Conservation (phyloP, 2,888 invertebrate genomes). For the Dusona sp. region DNA sequence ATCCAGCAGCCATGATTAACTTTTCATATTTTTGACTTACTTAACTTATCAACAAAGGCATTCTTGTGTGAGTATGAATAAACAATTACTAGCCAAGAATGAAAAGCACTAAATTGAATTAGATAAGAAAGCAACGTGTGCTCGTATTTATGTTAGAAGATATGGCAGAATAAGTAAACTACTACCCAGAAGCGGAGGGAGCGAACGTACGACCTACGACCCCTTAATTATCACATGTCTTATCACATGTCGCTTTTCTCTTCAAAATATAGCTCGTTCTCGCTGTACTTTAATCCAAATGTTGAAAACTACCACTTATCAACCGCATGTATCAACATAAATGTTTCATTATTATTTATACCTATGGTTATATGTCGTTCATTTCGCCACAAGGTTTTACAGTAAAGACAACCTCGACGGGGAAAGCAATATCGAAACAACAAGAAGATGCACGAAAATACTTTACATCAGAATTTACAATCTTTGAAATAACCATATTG, state of each 20-base stretch:
- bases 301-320: constrained; percentile 35
- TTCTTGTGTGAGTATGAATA: not conserved
- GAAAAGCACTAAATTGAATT: not conserved
- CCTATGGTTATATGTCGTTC: not conserved
- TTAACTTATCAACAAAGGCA: not conserved
- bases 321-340: not conserved
- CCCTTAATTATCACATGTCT: constrained; percentile 58
- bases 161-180: constrained; percentile 14
- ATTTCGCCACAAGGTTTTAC: no score
- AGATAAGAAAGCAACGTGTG: constrained; percentile 48
- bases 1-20: not conserved
- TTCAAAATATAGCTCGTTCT: constrained; percentile 15
- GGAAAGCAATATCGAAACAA: no score
- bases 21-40: not conserved
- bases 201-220: constrained; percentile 60
- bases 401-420: no score
- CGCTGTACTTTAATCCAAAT: constrained; percentile 3
- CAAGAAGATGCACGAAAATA: not conserved
- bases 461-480: not conserved
- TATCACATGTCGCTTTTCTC: constrained; percentile 47
- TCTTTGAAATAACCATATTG: not conserved
- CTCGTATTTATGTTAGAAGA: constrained; percentile 35
- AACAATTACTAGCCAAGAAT: constrained; percentile 7
- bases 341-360: not conserved
- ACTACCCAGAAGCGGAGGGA: constrained; percentile 17